Evolutionary conservation across 2,888 invertebrate genomes (phyloP), one percentile per base, ranked within the genome.

Genomic region (Minunthozetes semirufus): DNA sequence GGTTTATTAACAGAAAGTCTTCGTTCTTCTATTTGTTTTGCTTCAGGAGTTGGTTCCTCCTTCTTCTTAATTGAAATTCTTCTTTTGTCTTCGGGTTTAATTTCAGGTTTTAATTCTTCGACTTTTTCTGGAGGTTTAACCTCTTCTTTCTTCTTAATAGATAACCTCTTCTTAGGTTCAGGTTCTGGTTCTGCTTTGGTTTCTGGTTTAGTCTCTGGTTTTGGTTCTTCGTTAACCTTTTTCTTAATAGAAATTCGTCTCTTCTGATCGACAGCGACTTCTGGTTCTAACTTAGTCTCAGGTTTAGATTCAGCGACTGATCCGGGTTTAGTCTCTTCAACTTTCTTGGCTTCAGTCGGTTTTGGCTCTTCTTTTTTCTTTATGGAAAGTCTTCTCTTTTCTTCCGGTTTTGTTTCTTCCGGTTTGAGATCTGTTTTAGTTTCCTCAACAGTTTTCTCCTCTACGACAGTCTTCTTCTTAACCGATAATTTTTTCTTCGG

Each of bases 1-100:
- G 42, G 8, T 42, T 42, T 42, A 42, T 42, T 42, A 13, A 42
- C 42, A 42, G 42, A 42, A 33, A 38, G 74, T 56, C 72, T 72
- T 6, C 63, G 59, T 27, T 76, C 74, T 13, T 78, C 78, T 76
- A 76, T 77, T n/a, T 78, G 79, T 25, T 77, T 77, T 13, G 79
- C 77, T 72, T 78, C 80, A 17, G 81, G 81, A 53, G 81, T 80
- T 29, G 75, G 72, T 72, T 59, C 75, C 75, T 73, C 72, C 42
- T 70, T 48, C 38, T 75, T 59, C n/a, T 63, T 63, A 75, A 77
- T 79, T 42, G 42, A 42, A 42, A 42, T 25, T 42, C 59, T 61
- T 72, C 72, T 19, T 29, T 42, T 42, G 33, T 46, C 46, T 50
- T 74, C 70, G 25, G 74, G 70, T 17, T 38, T 66, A 27, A 9